Base-by-base conservation (phyloP, 2,113 vertebrate species). In the Pionites leucogaster region DNA sequence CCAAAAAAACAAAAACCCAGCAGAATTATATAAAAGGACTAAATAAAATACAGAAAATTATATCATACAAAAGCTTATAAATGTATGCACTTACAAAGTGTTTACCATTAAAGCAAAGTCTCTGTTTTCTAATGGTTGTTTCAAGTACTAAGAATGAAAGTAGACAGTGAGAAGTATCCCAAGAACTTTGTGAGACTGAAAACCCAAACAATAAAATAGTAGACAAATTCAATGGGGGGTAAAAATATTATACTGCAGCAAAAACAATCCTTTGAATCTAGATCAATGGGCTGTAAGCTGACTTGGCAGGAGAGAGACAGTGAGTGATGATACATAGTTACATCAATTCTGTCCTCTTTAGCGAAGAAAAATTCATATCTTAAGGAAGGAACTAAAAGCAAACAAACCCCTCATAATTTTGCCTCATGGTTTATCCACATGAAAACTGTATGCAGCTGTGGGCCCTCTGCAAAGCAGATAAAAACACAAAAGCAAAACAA, bases 371-470 rank as follows among this genome's bases (percentile, higher is more conserved):
- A 81, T 7, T 75, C 8, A 53, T 63, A 63, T 11, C 25, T 78
- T 60, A 37, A 10, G 5, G 77, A 72, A 74, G 17, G 17, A 87
- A 52, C 44, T 60, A 39, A 86, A 86, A 79, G 17, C 4, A 80
- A 83, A 49, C 10, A 64, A 68, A 63, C 6, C 2, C 0, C 0
- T 9, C 4, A 9, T 39, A 35, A 78, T 55, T 74, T 82, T 70
- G 20, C 8, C 53, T 24, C 16, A 29, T 6, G 13, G 11, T 65
- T 87, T 78, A 13, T 27, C 23, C 20, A 44, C 7, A 22, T 28
- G 28, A 68, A 84, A 57, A 62, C 4, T 7, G 27, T 4, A 67
- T 4, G 17, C 13, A 79, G n/a, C 22, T 82, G 25, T 55, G 22
- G 19, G 23, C 82, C 49, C 41, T 52, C 75, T 75, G 16, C 50